These are phyloP conservation scores for Chalcis sispes DNA, from an alignment of 2,888 invertebrate species.

Conservation along the genomic window DNA sequence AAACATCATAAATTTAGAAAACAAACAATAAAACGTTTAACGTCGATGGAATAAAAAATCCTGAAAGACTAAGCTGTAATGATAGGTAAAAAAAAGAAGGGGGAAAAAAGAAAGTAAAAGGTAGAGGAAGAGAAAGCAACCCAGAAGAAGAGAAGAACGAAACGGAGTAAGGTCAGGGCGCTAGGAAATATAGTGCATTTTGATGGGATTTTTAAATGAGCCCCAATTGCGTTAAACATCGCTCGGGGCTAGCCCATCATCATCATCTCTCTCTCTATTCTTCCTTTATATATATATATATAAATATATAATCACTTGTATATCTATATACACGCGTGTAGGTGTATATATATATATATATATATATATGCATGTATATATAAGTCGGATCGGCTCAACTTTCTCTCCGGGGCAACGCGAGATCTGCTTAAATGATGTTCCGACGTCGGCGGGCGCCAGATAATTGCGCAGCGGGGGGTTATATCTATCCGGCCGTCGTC, in stretches of 20 bases:
- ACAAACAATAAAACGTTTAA: neutral
- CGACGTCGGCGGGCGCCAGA: constrained; percentile 51
- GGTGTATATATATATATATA: neutral
- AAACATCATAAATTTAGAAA: no score
- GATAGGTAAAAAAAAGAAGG: no score
- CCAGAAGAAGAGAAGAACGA: no score
- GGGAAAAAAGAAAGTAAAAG: no score
- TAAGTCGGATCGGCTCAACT: neutral
- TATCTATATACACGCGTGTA: constrained; percentile 56
- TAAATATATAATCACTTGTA: no score
- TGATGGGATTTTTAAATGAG: constrained; percentile 76
- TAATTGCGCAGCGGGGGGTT: constrained; percentile 57
- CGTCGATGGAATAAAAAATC: constrained; percentile 11
- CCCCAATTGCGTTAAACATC: constrained; percentile 74
- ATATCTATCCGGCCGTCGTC: constrained; percentile 38
- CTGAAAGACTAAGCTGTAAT: no score
- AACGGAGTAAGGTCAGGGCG: constrained; percentile 14
- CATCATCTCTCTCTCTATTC: constrained; percentile 15
- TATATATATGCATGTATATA: no score
- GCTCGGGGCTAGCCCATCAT: constrained; percentile 61
- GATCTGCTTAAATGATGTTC: constrained; percentile 71
- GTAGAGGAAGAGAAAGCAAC: no score
- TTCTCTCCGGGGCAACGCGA: constrained; percentile 63
- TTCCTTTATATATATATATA: constrained; percentile 12
- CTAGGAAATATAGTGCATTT: constrained; percentile 59